Base-by-base conservation (phyloP, 92 coral and sea anemone genomes). In the Siderastrea radians region DNA sequence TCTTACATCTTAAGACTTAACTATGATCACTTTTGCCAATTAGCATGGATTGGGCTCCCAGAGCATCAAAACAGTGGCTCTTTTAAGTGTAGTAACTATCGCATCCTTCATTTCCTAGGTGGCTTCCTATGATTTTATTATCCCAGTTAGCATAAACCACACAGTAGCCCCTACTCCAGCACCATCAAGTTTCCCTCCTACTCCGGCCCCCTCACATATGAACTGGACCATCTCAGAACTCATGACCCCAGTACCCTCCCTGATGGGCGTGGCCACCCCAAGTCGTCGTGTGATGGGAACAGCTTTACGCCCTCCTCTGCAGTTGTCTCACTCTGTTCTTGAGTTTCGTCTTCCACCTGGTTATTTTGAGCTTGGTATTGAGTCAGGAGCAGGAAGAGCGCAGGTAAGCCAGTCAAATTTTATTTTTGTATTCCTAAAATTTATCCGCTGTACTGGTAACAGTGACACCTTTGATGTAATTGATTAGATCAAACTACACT, bases 141-240 rank as follows among this genome's bases (percentile, higher is more conserved):
- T 98, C 26, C 98, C 99, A n/a, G 99, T 98, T 72, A 93, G 95
- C 80, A 98, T 98, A 94, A 98, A 98, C 86, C 94, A 98, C 92
- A 95, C 98, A 3, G 72, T 92, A 11, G 99, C 99, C 17, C 99
- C 99, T 44, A 87, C 87, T 7, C 98, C 99, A 13, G 93, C 99
- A 55, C 98, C 98, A 5, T 98, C 99, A 51, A 69, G 90, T 1
- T 92, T 80, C 64, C 99, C 99, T 8, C 99, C 99, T 3, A 94
- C 99, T 7, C 99, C 99, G 10, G 92, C 90, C 61, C 99, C 99
- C 75, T 98, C 99, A 12, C 93, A 94, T 63, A 98, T 95, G 53
- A 98, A 98, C 95, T 98, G 99, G 99, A 98, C 99, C 84, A 98
- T 98, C 82, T 95, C 99, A 10, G 99, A 98, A 44, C 87, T 98